Base-by-base conservation (phyloP, 2,888 invertebrate genomes). In the Pristionchus fissidentatus region DNA sequence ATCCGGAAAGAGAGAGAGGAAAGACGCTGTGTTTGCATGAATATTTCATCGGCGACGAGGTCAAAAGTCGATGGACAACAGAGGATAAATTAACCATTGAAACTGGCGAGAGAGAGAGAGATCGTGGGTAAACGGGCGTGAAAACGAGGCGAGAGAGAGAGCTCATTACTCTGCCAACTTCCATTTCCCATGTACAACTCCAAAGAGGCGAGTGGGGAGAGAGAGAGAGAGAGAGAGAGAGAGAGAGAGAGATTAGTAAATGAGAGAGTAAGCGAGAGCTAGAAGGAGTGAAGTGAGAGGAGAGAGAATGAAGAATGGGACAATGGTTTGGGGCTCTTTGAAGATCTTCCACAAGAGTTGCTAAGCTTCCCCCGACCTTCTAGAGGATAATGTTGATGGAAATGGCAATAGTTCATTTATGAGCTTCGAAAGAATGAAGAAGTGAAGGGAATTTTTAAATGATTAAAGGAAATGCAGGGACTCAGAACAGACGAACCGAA, bases 351-450 rank as follows among this genome's bases (percentile, higher is more conserved):
- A n/a, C n/a, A n/a, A n/a, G n/a, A n/a, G n/a, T n/a, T n/a, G n/a
- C n/a, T n/a, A n/a, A n/a, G n/a, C n/a, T n/a, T n/a, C n/a, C n/a
- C n/a, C n/a, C n/a, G n/a, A n/a, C n/a, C n/a, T n/a, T n/a, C n/a
- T n/a, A 57, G n/a, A 2, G n/a, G n/a, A 26, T 57, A 26, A 57
- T 57, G 29, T 10, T 57, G 29, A 57, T n/a, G 57, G 29, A n/a
- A 26, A 26, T 57, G 22, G 57, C 2, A 26, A 57, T 57, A 4
- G n/a, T 7, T 7, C n/a, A 57, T n/a, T 62, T 5, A 32, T 29
- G 62, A 62, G 8, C n/a, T 55, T 55, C 55, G 55, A 55, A 55
- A 57, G 57, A 66, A 66, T 41, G 22, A 66, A 19, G 41, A 62
- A 62, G 62, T 10, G 35, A 35, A 62, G 22, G 55, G n/a, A n/a